Base-by-base conservation (phyloP, 1,140 invertebrate genomes). In the Conopomorpha cramerella region DNA sequence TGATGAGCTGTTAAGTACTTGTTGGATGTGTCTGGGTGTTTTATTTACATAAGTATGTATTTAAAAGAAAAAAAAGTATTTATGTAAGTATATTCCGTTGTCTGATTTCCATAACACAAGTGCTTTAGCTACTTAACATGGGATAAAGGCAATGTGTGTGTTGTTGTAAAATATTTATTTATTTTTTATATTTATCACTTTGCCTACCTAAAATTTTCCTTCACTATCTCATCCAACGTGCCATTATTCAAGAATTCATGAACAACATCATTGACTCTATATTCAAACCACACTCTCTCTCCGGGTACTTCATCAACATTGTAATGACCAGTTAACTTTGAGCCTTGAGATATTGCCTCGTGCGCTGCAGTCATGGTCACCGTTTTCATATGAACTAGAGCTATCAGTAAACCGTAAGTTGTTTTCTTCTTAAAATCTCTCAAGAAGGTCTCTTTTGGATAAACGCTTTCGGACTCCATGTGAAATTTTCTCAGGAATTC, bases 191-290 rank as follows among this genome's bases (percentile, higher is more conserved):
- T 8, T 15, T 17, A 12, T 15, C 10, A 29, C 30, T 27, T 39
- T 13, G 8, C 17, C 27, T 19, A 31, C 14, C 2, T 14, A 14
- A 25, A 35, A 40, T 33, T 49, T 34, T 43, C 32, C 32, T 34
- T 46, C 37, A 19, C 50, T 27, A 40, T 41, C 36, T 46, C 45
- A 28, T 67, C 49, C 30, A 73, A 35, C 11, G 49, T 41, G 17
- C 66, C 64, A 43, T 61, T 68, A n/a, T 38, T 15, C 3, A 50
- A 13, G n/a, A 47, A 45, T 38, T 73, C 68, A n/a, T 49, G 35
- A 3, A 71, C 49, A 3, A 68, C 52, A 45, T 71, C 68, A 41
- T 73, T 65, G 0, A 73, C 47, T 48, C 55, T 59, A 18, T 28
- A 8, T 42, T 50, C 37, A 32, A 58, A 50, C 8, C 57, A 36